Evolutionary conservation across 2,797 vertebrate species (phyloP).

Genomic region (Ptychadena robeensis): DNA sequence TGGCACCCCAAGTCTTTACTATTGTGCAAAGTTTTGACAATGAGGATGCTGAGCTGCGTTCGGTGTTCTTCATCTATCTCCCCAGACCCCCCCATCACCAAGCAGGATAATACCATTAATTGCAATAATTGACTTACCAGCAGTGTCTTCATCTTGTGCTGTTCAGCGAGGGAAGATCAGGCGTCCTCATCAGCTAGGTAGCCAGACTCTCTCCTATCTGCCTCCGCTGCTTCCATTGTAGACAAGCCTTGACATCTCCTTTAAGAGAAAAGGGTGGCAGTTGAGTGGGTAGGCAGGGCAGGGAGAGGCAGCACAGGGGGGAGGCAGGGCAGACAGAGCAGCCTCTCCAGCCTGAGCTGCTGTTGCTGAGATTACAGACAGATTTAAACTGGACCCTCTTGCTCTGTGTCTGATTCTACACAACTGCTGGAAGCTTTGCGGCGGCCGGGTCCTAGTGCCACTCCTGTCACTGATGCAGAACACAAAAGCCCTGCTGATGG

Average conservation of each 20-base stretch:
- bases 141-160: slow-evolving; percentile 91
- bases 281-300: neutral
- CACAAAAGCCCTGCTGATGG: neutral
- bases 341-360: slow-evolving; percentile 64
- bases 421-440: slow-evolving; percentile 67
- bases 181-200: slow-evolving; percentile 71
- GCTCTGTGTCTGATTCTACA: slow-evolving; percentile 69
- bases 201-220: slow-evolving; percentile 74
- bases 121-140: slow-evolving; percentile 82
- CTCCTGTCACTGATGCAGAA: neutral
- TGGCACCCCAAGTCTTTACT: neutral
- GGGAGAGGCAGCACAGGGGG: slow-evolving; percentile 30
- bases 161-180: slow-evolving; percentile 67
- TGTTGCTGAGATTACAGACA: slow-evolving; percentile 75
- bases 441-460: slow-evolving; percentile 75
- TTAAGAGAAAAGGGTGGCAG: slow-evolving; percentile 6
- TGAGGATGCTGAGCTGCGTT: neutral
- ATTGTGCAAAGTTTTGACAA: slow-evolving; percentile 24
- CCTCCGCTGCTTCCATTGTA: slow-evolving; percentile 70
- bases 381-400: slow-evolving; percentile 79
- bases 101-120: slow-evolving; percentile 54
- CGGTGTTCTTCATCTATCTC: neutral
- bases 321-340: slow-evolving; percentile 9
- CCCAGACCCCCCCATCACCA: neutral
- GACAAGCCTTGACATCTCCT: slow-evolving; percentile 51